Evolutionary conservation across 2,113 vertebrate genomes (phyloP).

Genomic region (Petaurus breviceps): DNA sequence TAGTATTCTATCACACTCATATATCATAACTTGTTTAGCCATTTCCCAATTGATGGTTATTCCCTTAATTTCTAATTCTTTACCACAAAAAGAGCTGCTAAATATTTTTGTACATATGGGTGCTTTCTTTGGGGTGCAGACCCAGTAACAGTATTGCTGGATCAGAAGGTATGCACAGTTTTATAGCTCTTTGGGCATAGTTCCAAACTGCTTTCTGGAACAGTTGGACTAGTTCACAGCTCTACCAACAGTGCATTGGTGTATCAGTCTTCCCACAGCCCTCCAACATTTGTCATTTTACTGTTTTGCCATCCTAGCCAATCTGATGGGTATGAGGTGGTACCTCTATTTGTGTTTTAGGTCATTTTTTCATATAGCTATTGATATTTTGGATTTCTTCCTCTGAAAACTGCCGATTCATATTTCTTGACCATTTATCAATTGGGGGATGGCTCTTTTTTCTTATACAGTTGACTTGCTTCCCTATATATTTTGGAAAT

Average conservation of each 20-base stretch:
- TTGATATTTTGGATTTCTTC: background rate
- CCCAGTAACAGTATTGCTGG: background rate
- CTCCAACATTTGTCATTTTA: background rate
- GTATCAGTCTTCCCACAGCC: background rate
- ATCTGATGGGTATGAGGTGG: background rate
- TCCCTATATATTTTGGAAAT: background rate
- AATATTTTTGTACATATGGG: background rate
- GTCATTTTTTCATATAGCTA: background rate
- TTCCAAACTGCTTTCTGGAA: background rate
- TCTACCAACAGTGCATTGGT: background rate
- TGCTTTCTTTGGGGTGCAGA: background rate
- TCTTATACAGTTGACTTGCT: background rate
- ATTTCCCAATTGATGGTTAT: no score
- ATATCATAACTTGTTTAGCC: background rate
- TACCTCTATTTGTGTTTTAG: background rate
- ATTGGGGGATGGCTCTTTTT: background rate
- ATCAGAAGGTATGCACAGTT: background rate
- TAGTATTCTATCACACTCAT: background rate
- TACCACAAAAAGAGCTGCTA: background rate
- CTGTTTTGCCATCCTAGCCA: background rate
- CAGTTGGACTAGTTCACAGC: background rate
- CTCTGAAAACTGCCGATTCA: background rate
- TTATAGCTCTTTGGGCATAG: background rate
- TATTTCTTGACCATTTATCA: background rate
- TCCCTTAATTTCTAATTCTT: no score